Base-by-base conservation (phyloP, 2,113 vertebrate species). In the Naja naja region DNA sequence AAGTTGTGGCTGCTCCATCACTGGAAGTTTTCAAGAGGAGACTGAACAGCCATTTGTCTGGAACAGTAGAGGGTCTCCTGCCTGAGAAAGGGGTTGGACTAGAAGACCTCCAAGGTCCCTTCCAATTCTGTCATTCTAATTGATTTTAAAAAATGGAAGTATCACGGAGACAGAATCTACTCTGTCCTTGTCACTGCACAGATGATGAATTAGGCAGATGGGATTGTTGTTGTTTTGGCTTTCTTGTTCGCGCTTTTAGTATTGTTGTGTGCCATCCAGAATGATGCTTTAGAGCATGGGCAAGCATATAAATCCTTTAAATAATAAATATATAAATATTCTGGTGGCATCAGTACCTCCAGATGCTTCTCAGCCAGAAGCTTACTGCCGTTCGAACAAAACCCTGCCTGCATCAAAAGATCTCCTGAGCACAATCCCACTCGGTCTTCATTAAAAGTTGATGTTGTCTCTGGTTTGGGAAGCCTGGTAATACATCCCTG, bases 111-210 rank as follows among this genome's bases (percentile, higher is more conserved):
- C 58, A 94, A 95, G 95, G 34, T 49, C 30, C 6, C 49, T 53
- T 18, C 30, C 49, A 7, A 18, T 54, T 12, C 0, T 89, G 1
- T 0, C 94, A 2, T 93, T 55, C 30, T 58, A 47, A 47, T n/a
- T 39, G 94, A 85, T 43, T 85, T 45, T n/a, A 20, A 88, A 30
- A 86, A 93, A 74, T 6, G 60, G 87, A 74, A 94, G 93, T 95
- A 95, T 95, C 58, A 69, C 90, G 47, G 93, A 88, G 74, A 92
- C 90, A 94, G 47, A 47, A 91, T 91, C 93, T 88, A 22, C 12
- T 69, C 3, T 14, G 30, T 34, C 64, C 34, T 69, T 5, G 2
- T 69, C 30, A 69, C 30, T 69, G 14, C 64, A 34, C 12, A 34
- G 64, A 69, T 69, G 30, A 69, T n/a, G 30, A n/a, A 34, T 18